A percentile compares a stretch with the other conserved stretches of the same genome.
Conservation (phyloP, 2,888 invertebrate genomes). For the Sphinx pinastri region DNA sequence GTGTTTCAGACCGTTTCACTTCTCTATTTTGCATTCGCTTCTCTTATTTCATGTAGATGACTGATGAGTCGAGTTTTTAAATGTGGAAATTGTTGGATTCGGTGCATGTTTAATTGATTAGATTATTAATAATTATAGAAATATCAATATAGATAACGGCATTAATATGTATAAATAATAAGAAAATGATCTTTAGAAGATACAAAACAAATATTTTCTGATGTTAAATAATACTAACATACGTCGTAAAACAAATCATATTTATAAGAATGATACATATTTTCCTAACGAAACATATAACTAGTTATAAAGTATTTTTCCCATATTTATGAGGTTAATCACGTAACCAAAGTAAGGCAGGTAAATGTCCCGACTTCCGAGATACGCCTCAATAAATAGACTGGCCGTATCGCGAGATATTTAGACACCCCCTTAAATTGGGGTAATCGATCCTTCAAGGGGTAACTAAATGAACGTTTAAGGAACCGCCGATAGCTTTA, state of each 20-base stretch:
- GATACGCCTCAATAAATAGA: constrained; percentile 49
- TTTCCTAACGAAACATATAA: too few species aligned
- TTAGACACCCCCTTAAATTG: constrained; percentile 58
- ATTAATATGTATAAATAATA: too few species aligned
- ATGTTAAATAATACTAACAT: too few species aligned
- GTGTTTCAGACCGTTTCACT: constrained; percentile 16
- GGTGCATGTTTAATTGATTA: too few species aligned
- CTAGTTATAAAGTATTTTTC: neutral
- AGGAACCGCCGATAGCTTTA: constrained; percentile 61
- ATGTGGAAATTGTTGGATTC: too few species aligned
- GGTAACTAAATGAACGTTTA: constrained; percentile 60
- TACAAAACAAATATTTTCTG: too few species aligned
- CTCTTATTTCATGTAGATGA: neutral
- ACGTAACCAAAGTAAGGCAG: constrained; percentile 54
- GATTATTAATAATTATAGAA: too few species aligned
- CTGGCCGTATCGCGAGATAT: constrained; percentile 55
- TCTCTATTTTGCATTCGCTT: constrained; percentile 9
- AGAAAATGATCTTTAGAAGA: too few species aligned
- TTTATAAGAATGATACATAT: too few species aligned
- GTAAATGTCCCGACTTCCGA: constrained; percentile 49
- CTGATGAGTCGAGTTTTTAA: too few species aligned
- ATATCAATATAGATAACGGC: too few species aligned
- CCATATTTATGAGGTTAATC: constrained; percentile 57
- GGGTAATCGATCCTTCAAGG: constrained; percentile 61
- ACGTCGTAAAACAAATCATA: too few species aligned